These are phyloP conservation scores for Eudyptes chrysolophus DNA, from an alignment of 2,113 vertebrate species.

Conservation along the genomic window DNA sequence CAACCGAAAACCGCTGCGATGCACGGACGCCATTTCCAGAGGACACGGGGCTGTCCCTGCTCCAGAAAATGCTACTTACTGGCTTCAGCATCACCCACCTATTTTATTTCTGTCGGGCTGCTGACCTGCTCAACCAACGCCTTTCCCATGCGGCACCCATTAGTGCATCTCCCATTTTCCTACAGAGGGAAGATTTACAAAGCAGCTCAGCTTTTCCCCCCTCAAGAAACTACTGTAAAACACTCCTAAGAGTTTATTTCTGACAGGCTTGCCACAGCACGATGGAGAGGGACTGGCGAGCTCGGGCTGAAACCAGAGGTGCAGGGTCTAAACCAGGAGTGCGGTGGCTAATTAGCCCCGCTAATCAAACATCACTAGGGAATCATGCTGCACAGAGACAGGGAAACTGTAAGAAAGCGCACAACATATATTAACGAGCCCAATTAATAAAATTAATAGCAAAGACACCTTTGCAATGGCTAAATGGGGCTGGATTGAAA, in stretches of 20 bases:
- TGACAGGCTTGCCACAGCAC: background rate
- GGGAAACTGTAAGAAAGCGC: background rate
- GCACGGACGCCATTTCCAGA: background rate
- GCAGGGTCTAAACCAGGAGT: background rate
- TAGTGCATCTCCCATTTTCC: background rate
- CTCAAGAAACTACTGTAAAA: background rate
- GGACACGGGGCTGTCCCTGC: background rate
- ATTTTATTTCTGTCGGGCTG: background rate
- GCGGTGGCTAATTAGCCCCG: background rate
- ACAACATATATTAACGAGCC: background rate
- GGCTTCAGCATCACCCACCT: rapidly evolving
- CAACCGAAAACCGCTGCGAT: rapidly evolving
- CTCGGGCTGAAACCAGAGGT: background rate
- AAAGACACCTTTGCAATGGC: background rate
- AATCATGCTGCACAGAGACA: background rate
- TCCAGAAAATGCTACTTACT: background rate
- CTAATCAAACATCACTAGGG: background rate
- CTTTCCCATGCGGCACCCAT: rapidly evolving
- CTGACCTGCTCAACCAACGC: background rate
- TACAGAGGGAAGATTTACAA: background rate
- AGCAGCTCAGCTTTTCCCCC: background rate
- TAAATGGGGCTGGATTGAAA: slow-evolving; percentile 43
- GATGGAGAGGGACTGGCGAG: background rate
- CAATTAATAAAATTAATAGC: background rate
- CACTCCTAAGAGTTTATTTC: background rate